Base-by-base conservation (phyloP, 64 coral and sea anemone species). In the Astreopora myriophthalma region DNA sequence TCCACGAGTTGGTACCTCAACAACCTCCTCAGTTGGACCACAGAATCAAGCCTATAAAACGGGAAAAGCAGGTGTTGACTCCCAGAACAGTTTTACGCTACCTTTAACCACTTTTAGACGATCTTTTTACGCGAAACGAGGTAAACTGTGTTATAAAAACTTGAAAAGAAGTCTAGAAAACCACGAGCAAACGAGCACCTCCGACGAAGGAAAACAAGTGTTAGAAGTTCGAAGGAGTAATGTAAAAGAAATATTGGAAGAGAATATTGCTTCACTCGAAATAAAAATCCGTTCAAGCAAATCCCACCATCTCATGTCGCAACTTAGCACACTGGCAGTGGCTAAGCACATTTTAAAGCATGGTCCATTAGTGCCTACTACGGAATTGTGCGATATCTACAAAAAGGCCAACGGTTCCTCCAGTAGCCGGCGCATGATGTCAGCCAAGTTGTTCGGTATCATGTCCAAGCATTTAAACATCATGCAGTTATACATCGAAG, bases 311-410 rank as follows among this genome's bases (percentile, higher is more conserved):
- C 34, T 34, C 34, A 1, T 33, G 2, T 86, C 64, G 3, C 60
- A 69, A 86, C 63, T 69, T 42, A 31, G 62, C 57, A 86, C 84
- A 70, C 34, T 86, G 26, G 66, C 60, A 86, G 84, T 86, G 16
- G 84, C 34, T 22, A 27, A 86, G 2, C 63, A 86, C 37, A 67
- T 86, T 10, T 42, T 86, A 71, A 86, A 71, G 24, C 84, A 71
- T 71, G 84, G 84, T 23, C 84, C 84, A 14, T 86, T 86, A 5
- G 84, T 86, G 60, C 34, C 63, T 35, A 86, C 84, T 42, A 71
- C 84, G 1, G 84, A 86, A n/a, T 44, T 86, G 12, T 86, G 81
- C 20, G 66, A 32, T 19, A n/a, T 71, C 3, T 86, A 86, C 84
- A 86, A 86, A 68, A 48, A 86, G 23, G 60, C 39, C 0, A 86